phyloP scores from a whole-genome alignment of 1,140 invertebrate genomes.

The Neuroterus valhalla region DNA sequence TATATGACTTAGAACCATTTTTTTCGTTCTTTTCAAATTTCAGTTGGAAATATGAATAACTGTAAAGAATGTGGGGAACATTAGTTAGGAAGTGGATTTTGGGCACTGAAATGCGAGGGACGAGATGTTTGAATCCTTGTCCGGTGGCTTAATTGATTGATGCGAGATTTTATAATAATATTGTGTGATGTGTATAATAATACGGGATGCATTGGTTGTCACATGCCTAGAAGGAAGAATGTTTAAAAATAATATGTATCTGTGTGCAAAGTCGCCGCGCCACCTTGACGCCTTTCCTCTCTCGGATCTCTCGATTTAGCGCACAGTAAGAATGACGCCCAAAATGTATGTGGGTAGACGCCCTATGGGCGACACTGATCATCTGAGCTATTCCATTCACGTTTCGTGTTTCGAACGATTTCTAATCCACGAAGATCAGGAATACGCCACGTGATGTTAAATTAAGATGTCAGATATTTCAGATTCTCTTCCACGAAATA shows the following conservation, averaged over 20 bases:
- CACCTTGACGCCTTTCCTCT: conserved; percentile 13
- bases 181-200: too few relatives aligned
- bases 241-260: neutral
- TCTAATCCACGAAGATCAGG: neutral
- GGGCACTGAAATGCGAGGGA: too few relatives aligned
- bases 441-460: neutral
- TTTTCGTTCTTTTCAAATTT: too few relatives aligned
- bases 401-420: neutral
- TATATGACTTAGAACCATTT: too few relatives aligned
- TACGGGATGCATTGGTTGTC: neutral
- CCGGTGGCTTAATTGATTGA: too few relatives aligned
- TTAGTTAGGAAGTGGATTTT: too few relatives aligned
- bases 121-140: too few relatives aligned
- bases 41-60: too few relatives aligned
- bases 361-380: neutral
- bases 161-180: too few relatives aligned
- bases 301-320: conserved; percentile 13
- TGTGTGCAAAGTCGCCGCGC: neutral
- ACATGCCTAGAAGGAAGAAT: neutral
- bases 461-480: neutral
- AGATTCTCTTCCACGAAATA: neutral
- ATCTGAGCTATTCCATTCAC: neutral
- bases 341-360: conserved; percentile 2
- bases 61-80: too few relatives aligned
- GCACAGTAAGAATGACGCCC: neutral